A percentile compares a stretch with the other conserved stretches of the same genome.
Conservation (phyloP, 2,888 invertebrate species). For the Cantharis rufa region DNA sequence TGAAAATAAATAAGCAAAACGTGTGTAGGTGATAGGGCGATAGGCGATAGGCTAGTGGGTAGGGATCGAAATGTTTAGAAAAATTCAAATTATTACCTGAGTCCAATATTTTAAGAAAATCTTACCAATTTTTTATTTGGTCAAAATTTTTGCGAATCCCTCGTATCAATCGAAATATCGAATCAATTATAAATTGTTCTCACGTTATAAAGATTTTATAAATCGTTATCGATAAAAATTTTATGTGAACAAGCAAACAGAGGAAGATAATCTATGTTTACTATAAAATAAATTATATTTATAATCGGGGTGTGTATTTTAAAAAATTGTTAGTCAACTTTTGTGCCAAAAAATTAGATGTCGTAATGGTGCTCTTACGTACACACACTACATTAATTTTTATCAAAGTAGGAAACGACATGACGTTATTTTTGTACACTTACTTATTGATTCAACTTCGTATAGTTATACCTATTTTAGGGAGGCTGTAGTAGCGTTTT, state of each 20-base stretch:
- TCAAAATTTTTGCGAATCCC: background rate
- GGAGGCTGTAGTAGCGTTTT: background rate
- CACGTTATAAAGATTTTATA: background rate
- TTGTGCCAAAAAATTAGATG: background rate
- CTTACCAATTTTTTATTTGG: background rate
- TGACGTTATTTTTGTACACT: background rate
- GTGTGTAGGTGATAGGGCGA: background rate
- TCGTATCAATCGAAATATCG: background rate
- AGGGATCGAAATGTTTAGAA: background rate
- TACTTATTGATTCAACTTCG: background rate
- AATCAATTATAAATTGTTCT: slow-evolving; percentile 7
- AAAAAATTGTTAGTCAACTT: background rate
- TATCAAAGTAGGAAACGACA: background rate
- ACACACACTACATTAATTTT: background rate
- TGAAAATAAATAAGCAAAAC: slow-evolving; percentile 77
- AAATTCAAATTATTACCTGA: background rate
- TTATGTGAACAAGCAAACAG: background rate
- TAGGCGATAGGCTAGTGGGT: background rate
- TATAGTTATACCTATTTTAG: background rate
- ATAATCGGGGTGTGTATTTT: background rate
- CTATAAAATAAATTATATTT: background rate
- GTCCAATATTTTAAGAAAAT: background rate
- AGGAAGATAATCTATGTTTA: background rate
- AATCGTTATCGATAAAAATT: background rate
- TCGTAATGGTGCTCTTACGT: background rate